Evolutionary conservation across 2,888 invertebrate genomes (phyloP).

Genomic region (Branchellion lobata): DNA sequence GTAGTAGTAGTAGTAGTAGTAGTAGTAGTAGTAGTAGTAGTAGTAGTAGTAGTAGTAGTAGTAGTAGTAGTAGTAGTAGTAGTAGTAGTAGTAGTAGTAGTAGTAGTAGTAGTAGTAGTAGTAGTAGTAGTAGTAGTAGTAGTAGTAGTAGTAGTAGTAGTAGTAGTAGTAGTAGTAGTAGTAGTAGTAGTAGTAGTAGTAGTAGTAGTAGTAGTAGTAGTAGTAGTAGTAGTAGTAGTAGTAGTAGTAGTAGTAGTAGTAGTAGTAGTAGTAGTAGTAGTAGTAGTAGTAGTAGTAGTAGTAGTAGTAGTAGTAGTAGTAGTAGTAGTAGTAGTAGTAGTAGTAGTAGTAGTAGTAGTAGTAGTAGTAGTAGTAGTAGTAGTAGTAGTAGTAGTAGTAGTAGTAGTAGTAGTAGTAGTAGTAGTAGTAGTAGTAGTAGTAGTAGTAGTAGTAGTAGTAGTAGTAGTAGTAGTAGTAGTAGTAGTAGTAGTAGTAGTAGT

Average conservation of each 20-base stretch:
- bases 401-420: conserved; percentile 15
- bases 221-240: conserved; percentile 18
- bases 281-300: conserved; percentile 18
- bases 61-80: conserved; percentile 11
- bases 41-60: conserved; percentile 14
- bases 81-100: conserved; percentile 13
- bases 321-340: too few relatives aligned
- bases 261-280: conserved; percentile 18
- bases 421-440: conserved; percentile 12
- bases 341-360: background rate
- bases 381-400: conserved; percentile 12
- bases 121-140: conserved; percentile 18
- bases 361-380: conserved; percentile 1
- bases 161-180: conserved; percentile 18
- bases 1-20: conserved; percentile 12
- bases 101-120: conserved; percentile 15
- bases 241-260: conserved; percentile 16
- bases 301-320: conserved; percentile 19
- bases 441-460: conserved; percentile 12
- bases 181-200: conserved; percentile 15
- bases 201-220: conserved; percentile 19
- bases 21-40: conserved; percentile 12
- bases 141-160: conserved; percentile 19
- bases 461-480: conserved; percentile 14
- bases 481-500: conserved; percentile 12